Base-by-base conservation (phyloP, 2,113 vertebrate genomes). In the Apteryx mantelli region DNA sequence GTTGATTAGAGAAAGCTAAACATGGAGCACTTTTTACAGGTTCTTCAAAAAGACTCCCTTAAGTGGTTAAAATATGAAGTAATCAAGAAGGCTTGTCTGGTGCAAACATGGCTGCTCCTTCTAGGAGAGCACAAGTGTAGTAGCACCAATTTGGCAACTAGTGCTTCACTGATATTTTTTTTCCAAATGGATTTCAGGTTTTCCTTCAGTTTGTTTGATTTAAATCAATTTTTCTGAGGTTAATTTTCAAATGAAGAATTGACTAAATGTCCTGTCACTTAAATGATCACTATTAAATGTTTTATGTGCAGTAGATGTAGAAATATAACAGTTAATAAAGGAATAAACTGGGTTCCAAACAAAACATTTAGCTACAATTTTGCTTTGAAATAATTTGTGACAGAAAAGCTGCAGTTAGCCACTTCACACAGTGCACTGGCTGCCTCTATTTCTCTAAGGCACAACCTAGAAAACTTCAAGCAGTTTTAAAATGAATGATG, bases 321-420 rank as follows among this genome's bases (percentile, higher is more conserved):
- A 97, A 96, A 91, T 97, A 66, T 95, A 95, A 88, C 97, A 97
- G 96, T 95, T 97, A 94, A 97, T 97, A 97, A 96, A 96, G 82
- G 94, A 90, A 95, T 93, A 89, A 93, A 88, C 34, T 1, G 3
- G 64, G 91, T 94, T 97, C 97, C 97, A 97, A 97, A 65, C 90
- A 96, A 91, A 97, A 97, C 93, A 97, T 95, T 95, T 91, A 95
- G 95, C 83, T 97, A 92, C 87, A 95, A 69, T 95, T 97, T 93
- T 95, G 91, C 97, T 97, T 96, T 97, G 96, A 96, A 97, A 97
- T 96, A 88, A 95, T 95, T 92, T 94, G 94, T 95, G 95, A 76
- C 91, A 94, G 94, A 96, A 96, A 97, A 96, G 88, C 94, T 90
- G 92, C 78, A 87, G 73, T 95, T 93, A 93, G 88, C 86, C 91